Percentiles rank a stretch among this genome's conserved stretches.
Evolutionary conservation across 2,113 vertebrate genomes (phyloP).

Genomic region (Cathartes aura): DNA sequence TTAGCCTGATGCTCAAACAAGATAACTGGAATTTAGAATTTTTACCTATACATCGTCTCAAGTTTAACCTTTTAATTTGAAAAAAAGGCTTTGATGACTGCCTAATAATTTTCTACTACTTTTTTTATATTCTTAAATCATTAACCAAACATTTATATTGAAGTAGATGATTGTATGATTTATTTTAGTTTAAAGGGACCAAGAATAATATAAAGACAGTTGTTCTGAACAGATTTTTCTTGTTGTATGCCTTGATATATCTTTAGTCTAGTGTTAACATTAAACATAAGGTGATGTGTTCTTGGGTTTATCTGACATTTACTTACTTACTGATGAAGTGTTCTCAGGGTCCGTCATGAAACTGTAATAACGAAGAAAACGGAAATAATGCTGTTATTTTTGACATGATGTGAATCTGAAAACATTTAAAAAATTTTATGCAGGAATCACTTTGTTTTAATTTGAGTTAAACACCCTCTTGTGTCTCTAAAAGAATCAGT

Average conservation of each 20-base stretch:
- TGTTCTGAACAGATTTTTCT: not conserved
- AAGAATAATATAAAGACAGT: not conserved
- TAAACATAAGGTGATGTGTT: not conserved
- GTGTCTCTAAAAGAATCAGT: not conserved
- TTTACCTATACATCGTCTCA: not conserved
- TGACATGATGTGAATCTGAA: not conserved
- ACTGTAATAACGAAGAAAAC: not conserved
- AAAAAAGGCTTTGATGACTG: not conserved
- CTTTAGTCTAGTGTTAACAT: not conserved
- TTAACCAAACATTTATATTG: conserved; percentile 25
- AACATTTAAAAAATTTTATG: not conserved
- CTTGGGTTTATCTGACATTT: not conserved
- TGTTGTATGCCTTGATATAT: not conserved
- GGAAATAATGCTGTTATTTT: not conserved
- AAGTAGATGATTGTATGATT: not conserved
- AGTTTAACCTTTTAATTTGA: conserved; percentile 8
- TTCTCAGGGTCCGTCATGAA: not conserved
- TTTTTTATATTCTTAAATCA: conserved; percentile 26
- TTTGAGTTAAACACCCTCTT: not conserved
- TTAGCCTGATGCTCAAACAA: conserved; percentile 11
- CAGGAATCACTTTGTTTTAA: not conserved
- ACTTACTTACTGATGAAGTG: not conserved
- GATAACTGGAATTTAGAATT: conserved; percentile 8
- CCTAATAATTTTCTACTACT: not conserved
- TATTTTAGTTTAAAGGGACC: not conserved